phyloP scores from a whole-genome alignment of 2,888 invertebrate genomes.

The Scaptomyza flava region DNA sequence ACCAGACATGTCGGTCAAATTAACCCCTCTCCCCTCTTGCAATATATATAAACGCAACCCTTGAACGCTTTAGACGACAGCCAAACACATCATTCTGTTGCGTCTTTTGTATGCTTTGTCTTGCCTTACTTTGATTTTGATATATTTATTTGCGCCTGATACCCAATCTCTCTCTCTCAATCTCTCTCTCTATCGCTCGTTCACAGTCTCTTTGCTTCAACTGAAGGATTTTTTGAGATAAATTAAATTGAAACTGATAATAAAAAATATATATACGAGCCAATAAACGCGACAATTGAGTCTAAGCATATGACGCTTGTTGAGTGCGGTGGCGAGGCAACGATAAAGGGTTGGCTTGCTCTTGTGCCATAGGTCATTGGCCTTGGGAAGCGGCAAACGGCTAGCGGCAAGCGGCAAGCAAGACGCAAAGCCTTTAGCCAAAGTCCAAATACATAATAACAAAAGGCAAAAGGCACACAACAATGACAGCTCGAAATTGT shows the following conservation, averaged over 20 bases:
- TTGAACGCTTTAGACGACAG: neutral
- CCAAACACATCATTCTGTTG: constrained; percentile 6
- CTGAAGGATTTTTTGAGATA: constrained; percentile 53
- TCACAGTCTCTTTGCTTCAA: constrained; percentile 1
- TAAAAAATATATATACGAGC: constrained; percentile 74
- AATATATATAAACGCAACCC: neutral
- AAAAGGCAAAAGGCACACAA: constrained; percentile 50
- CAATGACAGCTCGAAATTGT: constrained; percentile 44
- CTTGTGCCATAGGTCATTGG: constrained; percentile 20
- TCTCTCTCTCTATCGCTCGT: too few species aligned
- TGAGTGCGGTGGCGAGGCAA: neutral
- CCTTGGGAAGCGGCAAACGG: neutral
- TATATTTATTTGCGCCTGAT: constrained; percentile 63
- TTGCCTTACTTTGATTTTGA: constrained; percentile 67
- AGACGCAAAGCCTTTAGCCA: constrained; percentile 11
- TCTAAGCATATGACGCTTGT: constrained; percentile 11
- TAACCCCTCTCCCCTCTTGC: neutral
- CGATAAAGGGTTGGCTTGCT: neutral
- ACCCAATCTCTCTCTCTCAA: neutral
- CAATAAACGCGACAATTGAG: constrained; percentile 67
- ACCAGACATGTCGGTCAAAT: constrained; percentile 23
- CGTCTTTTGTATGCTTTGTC: constrained; percentile 26
- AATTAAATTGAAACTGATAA: constrained; percentile 79
- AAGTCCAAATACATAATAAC: constrained; percentile 71
- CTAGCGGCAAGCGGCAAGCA: neutral